phyloP scores from a whole-genome alignment of 2,888 invertebrate species.

The Chorisops tibialis region DNA sequence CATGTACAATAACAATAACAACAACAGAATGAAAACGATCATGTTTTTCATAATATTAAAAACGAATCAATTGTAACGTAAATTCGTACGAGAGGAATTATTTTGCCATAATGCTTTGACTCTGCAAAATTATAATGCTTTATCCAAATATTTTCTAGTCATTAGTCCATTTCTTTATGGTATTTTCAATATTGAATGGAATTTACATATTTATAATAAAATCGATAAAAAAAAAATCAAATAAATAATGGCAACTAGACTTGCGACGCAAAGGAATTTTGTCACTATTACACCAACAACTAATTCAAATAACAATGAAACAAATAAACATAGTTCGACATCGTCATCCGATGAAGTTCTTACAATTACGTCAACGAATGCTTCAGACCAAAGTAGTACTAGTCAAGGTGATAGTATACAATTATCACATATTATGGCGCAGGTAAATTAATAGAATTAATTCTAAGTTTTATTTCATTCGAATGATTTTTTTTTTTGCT shows the following conservation, averaged over 20 bases:
- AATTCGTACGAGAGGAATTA: no score
- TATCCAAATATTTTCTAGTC: slow-evolving; percentile 22
- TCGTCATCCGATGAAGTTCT: slow-evolving; percentile 21
- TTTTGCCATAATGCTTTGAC: no score
- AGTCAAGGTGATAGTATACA: slow-evolving; percentile 31
- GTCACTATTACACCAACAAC: slow-evolving; percentile 44
- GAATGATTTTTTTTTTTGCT: slow-evolving; percentile 12
- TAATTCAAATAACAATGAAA: slow-evolving; percentile 27
- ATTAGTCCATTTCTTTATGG: not conserved
- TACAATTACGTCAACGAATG: slow-evolving; percentile 26
- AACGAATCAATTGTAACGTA: no score
- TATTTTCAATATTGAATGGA: slow-evolving; percentile 16
- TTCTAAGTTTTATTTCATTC: not conserved
- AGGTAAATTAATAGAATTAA: slow-evolving; percentile 39
- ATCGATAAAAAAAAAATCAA: slow-evolving; percentile 9
- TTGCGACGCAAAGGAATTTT: slow-evolving; percentile 49
- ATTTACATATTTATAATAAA: not conserved
- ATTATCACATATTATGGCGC: slow-evolving; percentile 45
- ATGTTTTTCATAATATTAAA: no score
- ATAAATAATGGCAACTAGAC: slow-evolving; percentile 48
- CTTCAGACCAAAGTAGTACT: slow-evolving; percentile 26
- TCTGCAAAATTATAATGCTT: not conserved
- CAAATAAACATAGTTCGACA: slow-evolving; percentile 10
- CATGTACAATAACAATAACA: no score
- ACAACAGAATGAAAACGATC: no score